phyloP scores from a whole-genome alignment of 1,140 invertebrate species.

The Anastatus disparis region DNA sequence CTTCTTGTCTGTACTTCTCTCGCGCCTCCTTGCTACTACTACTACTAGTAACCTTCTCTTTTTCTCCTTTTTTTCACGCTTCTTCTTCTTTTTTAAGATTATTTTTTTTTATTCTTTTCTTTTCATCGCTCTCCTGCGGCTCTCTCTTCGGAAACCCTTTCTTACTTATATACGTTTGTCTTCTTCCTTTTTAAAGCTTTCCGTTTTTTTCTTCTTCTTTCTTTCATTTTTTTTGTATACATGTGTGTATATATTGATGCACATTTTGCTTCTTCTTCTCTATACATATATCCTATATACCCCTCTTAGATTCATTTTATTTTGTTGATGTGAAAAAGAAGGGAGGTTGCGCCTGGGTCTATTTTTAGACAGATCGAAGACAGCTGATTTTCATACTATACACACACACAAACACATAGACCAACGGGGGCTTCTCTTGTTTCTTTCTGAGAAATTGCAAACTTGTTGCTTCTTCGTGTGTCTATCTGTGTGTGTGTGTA shows the following conservation, averaged over 20 bases:
- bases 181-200: conserved; percentile 13
- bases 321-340: too few relatives aligned
- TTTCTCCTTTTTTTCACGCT: neutral
- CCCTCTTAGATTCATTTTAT: too few relatives aligned
- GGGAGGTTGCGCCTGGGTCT: too few relatives aligned
- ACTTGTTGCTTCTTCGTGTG: too few relatives aligned
- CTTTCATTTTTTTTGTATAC: conserved; percentile 11
- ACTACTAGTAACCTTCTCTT: neutral
- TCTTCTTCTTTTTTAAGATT: neutral
- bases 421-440: too few relatives aligned
- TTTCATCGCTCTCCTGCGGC: conserved; percentile 14
- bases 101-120: neutral
- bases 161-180: conserved; percentile 2
- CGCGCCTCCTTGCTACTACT: neutral
- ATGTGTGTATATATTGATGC: neutral
- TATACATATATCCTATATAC: too few relatives aligned
- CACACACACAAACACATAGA: too few relatives aligned
- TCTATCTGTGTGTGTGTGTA: too few relatives aligned
- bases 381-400: conserved; percentile 3
- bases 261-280: conserved; percentile 9
- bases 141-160: conserved; percentile 31
- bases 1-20: conserved; percentile 39
- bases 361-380: conserved; percentile 16
- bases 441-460: too few relatives aligned
- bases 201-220: too few relatives aligned